Evolutionary conservation across 2,797 vertebrate genomes (phyloP).

Genomic region (Bufotes viridis): DNA sequence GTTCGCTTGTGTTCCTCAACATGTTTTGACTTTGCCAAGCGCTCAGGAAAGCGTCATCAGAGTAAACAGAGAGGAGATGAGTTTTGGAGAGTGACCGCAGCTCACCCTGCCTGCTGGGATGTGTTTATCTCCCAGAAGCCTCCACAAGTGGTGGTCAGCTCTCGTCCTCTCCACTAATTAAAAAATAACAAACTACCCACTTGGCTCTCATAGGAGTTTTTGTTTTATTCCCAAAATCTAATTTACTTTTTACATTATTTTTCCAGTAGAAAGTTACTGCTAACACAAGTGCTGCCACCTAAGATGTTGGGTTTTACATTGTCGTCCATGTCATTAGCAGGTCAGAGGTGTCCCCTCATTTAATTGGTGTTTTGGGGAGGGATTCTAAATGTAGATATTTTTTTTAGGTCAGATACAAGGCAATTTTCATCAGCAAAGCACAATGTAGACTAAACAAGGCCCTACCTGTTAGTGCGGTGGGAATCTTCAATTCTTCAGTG

Average conservation of each 20-base stretch:
- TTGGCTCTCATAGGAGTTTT: constrained; percentile 50
- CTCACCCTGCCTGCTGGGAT: constrained; percentile 51
- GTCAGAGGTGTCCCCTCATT: constrained; percentile 14
- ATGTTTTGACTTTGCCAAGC: constrained; percentile 46
- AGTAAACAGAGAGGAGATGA: constrained; percentile 52
- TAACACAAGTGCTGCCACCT: constrained; percentile 12
- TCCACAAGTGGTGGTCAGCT: constrained; percentile 30
- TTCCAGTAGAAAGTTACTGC: constrained; percentile 20
- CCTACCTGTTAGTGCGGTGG: no score
- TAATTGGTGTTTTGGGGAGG: background rate
- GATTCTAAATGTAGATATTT: background rate
- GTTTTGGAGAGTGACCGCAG: constrained; percentile 41
- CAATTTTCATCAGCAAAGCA: no score
- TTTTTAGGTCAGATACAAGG: background rate
- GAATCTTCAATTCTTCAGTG: no score
- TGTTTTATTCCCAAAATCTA: constrained; percentile 55
- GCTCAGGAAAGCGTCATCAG: constrained; percentile 37
- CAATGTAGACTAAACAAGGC: no score
- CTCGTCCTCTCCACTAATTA: constrained; percentile 52
- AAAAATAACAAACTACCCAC: constrained; percentile 59
- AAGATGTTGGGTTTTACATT: constrained; percentile 7
- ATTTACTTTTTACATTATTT: constrained; percentile 35
- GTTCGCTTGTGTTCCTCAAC: constrained; percentile 36
- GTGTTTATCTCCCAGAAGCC: constrained; percentile 44
- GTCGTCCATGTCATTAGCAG: constrained; percentile 3